Base-by-base conservation (phyloP, 2,888 invertebrate genomes). In the Athripsodes cinereus region DNA sequence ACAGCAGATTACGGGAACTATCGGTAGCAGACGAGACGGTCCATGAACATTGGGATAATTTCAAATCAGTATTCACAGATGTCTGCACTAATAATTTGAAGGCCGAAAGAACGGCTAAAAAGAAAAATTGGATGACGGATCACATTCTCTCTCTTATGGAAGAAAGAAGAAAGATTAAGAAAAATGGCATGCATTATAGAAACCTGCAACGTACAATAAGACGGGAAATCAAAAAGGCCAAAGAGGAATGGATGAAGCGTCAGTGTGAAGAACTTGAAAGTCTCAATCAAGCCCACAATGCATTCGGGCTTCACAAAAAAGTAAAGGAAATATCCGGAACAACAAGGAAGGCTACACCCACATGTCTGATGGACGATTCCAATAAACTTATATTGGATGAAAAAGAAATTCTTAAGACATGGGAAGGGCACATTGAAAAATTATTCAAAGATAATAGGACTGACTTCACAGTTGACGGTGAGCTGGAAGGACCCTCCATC, bases 371-470 rank as follows among this genome's bases (percentile, higher is more conserved):
- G 3, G 52, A 52, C 35, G 34, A 52, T 34, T 18, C 2, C n/a
- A 26, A 34, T 34, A 19, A 34, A 13, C 19, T 52, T 10, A 34
- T 26, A 18, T 26, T 52, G 20, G 52, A 34, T 2, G 13, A 52
- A 6, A 6, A 31, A 19, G 35, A 52, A 2, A 34, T 34, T 13
- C 21, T 48, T n/a, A 52, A 34, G 35, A 34, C 35, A 8, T 52
- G 52, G 52, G 19, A 52, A 35, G 52, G 34, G 31, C 34, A 52
- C 13, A 52, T 52, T 35, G 13, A 8, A 20, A 19, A 31, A 10
- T 34, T 52, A 8, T 50, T 50, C 22, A 16, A 20, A 2, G 52
- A 52, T 26, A 22, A 50, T 22, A 50, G 50, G 22, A 6, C 50
- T 22, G 50, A 50, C n/a, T n/a, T n/a, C n/a, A n/a, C n/a, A n/a